phyloP scores from a whole-genome alignment of 2,797 vertebrate species.

The Eulemur albifrons region DNA sequence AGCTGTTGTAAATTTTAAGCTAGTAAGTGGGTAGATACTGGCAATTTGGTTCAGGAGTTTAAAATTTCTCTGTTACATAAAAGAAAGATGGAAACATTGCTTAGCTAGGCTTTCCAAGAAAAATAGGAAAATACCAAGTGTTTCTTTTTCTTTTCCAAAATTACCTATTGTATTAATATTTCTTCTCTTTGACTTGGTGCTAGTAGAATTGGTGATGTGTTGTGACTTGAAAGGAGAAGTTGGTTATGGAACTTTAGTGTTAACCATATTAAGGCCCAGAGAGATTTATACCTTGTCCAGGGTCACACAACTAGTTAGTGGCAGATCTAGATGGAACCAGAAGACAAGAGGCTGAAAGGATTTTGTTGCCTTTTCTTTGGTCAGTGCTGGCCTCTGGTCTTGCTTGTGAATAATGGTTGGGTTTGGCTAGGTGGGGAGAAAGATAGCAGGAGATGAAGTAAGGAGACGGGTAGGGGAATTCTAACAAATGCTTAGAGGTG shows the following conservation, averaged over 20 bases:
- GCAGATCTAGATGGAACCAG: not conserved
- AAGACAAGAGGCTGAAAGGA: not conserved
- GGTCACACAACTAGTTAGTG: not conserved
- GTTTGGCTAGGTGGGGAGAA: not conserved
- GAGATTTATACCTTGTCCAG: not conserved
- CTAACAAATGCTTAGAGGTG: not conserved
- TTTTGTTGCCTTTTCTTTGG: not conserved
- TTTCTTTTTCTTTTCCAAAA: not conserved
- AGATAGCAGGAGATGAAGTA: not conserved
- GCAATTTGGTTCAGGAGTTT: constrained; percentile 2
- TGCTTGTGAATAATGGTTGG: not conserved
- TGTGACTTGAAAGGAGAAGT: not conserved
- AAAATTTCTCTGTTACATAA: constrained; percentile 29
- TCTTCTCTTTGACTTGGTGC: not conserved
- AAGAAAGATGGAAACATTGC: constrained; percentile 22
- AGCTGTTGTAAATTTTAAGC: constrained; percentile 29
- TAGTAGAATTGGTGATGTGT: not conserved
- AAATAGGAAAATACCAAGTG: not conserved
- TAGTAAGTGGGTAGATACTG: not conserved
- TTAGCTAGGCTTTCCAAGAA: constrained; percentile 1
- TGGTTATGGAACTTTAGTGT: not conserved
- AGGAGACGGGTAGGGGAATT: not conserved
- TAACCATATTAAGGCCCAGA: not conserved
- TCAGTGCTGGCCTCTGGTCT: not conserved
- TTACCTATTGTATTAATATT: not conserved